Conservation (phyloP, 30 jellyfish, hydroid and myxozoan species). For the Cassiopea andromeda region DNA sequence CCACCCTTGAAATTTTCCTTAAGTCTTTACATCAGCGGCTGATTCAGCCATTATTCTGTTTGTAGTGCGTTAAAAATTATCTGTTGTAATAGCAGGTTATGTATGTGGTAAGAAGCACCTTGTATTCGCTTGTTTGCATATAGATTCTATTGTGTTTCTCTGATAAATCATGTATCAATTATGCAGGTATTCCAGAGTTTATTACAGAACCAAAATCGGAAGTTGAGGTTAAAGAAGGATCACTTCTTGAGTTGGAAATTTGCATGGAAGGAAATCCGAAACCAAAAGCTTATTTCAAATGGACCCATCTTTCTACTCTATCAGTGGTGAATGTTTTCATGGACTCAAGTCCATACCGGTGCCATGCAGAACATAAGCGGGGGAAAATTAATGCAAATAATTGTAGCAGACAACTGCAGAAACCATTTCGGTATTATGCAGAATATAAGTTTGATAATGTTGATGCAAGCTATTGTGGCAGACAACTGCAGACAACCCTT, state of each 20-base stretch:
- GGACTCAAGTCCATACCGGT: not conserved
- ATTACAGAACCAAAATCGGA: not conserved
- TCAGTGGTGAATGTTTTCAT: not conserved
- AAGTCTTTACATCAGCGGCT: too few relatives aligned
- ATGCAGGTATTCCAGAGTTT: constrained; percentile 18
- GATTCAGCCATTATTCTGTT: too few relatives aligned
- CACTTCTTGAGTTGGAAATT: not conserved
- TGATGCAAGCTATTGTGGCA: constrained; percentile 37
- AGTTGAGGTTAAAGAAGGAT: not conserved
- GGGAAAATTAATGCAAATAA: constrained; percentile 2
- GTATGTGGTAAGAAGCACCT: too few relatives aligned
- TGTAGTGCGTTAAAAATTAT: too few relatives aligned
- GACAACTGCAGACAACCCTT: not conserved
- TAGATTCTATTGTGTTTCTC: not conserved
- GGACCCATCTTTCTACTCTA: constrained; percentile 24
- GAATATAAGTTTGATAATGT: not conserved
- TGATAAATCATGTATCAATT: not conserved
- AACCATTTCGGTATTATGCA: constrained; percentile 15
- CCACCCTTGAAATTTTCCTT: too few relatives aligned
- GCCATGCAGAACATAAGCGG: not conserved
- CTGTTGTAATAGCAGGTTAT: too few relatives aligned
- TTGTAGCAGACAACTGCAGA: constrained; percentile 17
- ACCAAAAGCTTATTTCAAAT: constrained; percentile 20
- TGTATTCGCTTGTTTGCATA: not conserved
- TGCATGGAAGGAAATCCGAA: constrained; percentile 38